Evolutionary conservation across 2,113 vertebrate species (phyloP), one percentile per base, ranked within the genome.

Genomic region (Corythornis vintsioides): DNA sequence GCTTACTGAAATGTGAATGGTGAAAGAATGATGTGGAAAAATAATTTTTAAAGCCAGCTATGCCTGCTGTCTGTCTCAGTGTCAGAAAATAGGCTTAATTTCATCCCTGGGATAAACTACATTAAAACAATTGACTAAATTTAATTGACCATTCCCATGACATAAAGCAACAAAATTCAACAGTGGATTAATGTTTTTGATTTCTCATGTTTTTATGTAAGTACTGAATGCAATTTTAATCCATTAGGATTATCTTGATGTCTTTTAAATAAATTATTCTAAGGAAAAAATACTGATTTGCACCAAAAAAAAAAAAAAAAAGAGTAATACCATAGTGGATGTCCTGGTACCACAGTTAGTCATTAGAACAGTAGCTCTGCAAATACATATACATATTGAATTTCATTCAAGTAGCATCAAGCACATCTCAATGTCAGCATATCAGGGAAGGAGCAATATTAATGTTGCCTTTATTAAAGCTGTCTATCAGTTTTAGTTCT

Each of bases 111-210:
- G 59, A 64, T 57, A 82, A 90, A 76, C 16, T 18, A 76, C 72
- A 82, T 89, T 91, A 73, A 87, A 85, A 89, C 3, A 76, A 61
- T 53, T 92, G 15, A 72, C 64, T 83, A 29, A 77, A 93, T 71
- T 59, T 59, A 69, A 77, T 76, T 83, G 69, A 67, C 65, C 15
- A 12, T 88, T 85, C 66, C 59, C 31, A 11, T 82, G 38, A 65
- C 53, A 65, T 7, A 86, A 90, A 89, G 31, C 43, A 50, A 57
- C 10, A 74, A 81, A 93, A 71, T 81, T 65, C 21, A n/a, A 18
- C 14, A 56, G 15, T 48, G 26, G 43, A 48, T 60, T 6, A 65
- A 48, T 11, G 24, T 2, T 59, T 85, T 73, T 70, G 5, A 52
- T 91, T 83, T 90, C 21, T 75, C 10, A 13, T 63, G 16, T 50